These are phyloP conservation scores for Dermatemys mawii DNA, from an alignment of 2,113 vertebrate species.

Conservation along the genomic window DNA sequence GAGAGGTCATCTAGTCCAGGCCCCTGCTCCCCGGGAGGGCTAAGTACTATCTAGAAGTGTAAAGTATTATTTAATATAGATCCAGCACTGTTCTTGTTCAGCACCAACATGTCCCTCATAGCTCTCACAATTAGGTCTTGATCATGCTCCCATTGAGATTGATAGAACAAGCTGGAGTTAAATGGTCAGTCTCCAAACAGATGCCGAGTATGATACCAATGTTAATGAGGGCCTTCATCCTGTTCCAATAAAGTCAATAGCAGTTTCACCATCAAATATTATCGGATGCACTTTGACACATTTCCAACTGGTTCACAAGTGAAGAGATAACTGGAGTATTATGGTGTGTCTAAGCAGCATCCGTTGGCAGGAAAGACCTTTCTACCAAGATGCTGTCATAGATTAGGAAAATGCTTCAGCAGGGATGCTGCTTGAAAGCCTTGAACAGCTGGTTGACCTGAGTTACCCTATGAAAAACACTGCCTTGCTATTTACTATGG, in stretches of 20 bases:
- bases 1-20: no score
- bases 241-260: no score
- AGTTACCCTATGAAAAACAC: not conserved
- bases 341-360: not conserved
- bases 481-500: rapidly evolving
- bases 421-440: rapidly evolving
- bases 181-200: no score
- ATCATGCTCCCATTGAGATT: not conserved
- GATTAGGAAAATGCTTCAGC: not conserved
- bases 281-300: not conserved
- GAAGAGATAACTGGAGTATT: rapidly evolving
- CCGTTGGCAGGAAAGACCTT: rapidly evolving
- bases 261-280: rapidly evolving
- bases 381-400: not conserved
- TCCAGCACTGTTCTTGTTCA: not conserved
- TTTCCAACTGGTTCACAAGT: rapidly evolving
- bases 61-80: no score
- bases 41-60: no score
- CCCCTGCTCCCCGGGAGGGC: no score
- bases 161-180: no score
- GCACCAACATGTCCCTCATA: not conserved
- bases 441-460: not conserved
- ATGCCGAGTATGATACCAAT: no score
- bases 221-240: no score
- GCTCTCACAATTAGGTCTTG: not conserved